Evolutionary conservation across 2,113 vertebrate genomes (phyloP).

Genomic region (Puffinus mauretanicus): DNA sequence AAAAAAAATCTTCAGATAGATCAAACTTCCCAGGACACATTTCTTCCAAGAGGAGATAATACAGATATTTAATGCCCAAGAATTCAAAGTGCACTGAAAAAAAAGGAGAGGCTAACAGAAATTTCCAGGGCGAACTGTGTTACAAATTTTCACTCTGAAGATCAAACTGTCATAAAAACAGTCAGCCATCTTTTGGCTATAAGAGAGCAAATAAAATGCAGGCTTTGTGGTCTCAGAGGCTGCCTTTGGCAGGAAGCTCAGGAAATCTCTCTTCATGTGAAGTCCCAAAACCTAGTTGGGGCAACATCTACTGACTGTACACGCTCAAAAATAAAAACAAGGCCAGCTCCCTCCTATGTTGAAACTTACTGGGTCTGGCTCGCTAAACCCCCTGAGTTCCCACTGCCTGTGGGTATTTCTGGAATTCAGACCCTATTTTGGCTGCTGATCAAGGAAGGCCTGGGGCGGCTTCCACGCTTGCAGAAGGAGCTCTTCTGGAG

Average conservation of each 20-base stretch:
- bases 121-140: neutral
- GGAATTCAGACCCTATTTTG: neutral
- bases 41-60: neutral
- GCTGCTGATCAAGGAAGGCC: neutral
- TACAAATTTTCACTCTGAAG: neutral
- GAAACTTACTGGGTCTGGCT: neutral
- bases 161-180: neutral
- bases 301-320: neutral
- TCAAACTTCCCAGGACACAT: neutral
- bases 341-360: neutral
- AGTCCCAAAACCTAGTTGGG: neutral
- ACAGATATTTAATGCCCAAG: neutral
- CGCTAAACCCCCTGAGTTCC: neutral
- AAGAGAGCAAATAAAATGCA: conserved; percentile 1
- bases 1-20: neutral
- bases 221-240: conserved; percentile 3
- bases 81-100: neutral
- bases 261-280: conserved; percentile 20
- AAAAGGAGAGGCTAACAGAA: neutral
- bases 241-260: conserved; percentile 32
- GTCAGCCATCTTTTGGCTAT: neutral
- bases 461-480: neutral
- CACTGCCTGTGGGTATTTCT: neutral
- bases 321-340: neutral
- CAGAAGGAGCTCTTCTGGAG: neutral